These are phyloP conservation scores for Turritopsis rubra DNA, from an alignment of 30 jellyfish, hydroid and myxozoan genomes.

Conservation along the genomic window DNA sequence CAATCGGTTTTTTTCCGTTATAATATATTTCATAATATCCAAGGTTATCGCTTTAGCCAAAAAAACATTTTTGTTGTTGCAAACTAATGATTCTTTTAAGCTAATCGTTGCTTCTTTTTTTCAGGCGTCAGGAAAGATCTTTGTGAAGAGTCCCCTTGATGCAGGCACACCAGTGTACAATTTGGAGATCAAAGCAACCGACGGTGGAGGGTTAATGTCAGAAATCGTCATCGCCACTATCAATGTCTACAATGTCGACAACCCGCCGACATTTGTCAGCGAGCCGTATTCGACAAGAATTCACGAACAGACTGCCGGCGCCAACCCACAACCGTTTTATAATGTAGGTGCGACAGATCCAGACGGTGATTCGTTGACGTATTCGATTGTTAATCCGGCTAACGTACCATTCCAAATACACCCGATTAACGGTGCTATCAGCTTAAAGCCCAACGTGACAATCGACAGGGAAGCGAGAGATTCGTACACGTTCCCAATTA, in stretches of 20 bases:
- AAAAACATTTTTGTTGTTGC: too few relatives aligned
- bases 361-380: not conserved
- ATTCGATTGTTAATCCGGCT: not conserved
- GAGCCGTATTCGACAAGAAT: not conserved
- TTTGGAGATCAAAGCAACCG: not conserved
- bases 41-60: too few relatives aligned
- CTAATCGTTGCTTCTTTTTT: too few relatives aligned
- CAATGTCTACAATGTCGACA: not conserved
- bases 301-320: not conserved
- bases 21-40: too few relatives aligned
- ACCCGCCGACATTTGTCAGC: not conserved
- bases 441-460: not conserved
- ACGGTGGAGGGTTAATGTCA: not conserved
- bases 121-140: not conserved
- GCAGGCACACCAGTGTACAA: not conserved
- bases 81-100: too few relatives aligned
- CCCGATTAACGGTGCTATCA: not conserved
- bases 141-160: not conserved
- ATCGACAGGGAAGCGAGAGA: conserved; percentile 33
- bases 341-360: not conserved
- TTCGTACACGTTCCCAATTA: conserved; percentile 23
- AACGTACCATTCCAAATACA: not conserved
- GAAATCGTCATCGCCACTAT: not conserved
- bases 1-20: not conserved
- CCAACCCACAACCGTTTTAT: not conserved